Conservation (phyloP, 2,888 invertebrate genomes). For the Lasioglossum vierecki region DNA sequence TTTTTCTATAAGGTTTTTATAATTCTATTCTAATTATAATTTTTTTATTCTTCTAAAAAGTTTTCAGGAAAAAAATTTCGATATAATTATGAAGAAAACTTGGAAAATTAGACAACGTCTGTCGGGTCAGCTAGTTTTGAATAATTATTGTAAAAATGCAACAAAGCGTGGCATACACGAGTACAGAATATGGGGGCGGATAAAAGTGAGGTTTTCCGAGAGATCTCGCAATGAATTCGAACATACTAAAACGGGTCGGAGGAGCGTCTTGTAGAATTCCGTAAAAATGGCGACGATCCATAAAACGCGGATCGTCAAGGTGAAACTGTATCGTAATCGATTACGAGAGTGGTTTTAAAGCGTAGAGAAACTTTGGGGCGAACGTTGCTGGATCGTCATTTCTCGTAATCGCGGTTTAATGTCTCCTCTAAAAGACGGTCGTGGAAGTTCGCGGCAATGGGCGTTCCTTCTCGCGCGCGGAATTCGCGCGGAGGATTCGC, state of each 20-base stretch:
- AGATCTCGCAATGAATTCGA: background rate
- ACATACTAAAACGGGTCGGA: background rate
- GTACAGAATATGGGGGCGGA: background rate
- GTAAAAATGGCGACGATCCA: constrained; percentile 3
- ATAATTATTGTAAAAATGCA: too few relatives aligned
- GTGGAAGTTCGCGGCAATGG: background rate
- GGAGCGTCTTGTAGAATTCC: background rate
- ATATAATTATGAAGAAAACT: too few relatives aligned
- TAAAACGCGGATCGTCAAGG: background rate
- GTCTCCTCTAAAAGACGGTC: background rate
- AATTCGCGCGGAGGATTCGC: background rate
- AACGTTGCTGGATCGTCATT: background rate
- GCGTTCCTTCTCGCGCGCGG: background rate
- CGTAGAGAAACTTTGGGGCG: background rate
- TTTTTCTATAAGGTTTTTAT: too few relatives aligned
- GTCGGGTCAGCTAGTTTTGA: too few relatives aligned
- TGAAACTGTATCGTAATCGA: constrained; percentile 6
- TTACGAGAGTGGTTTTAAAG: background rate
- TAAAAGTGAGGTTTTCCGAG: background rate
- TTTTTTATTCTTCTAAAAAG: too few relatives aligned
- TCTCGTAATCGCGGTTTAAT: background rate
- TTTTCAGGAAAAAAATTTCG: too few relatives aligned
- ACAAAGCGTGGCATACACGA: too few relatives aligned
- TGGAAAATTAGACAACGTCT: too few relatives aligned
- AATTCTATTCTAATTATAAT: too few relatives aligned